These are phyloP conservation scores for Ginglymostoma cirratum DNA, from an alignment of 2,113 vertebrate genomes.

Conservation along the genomic window DNA sequence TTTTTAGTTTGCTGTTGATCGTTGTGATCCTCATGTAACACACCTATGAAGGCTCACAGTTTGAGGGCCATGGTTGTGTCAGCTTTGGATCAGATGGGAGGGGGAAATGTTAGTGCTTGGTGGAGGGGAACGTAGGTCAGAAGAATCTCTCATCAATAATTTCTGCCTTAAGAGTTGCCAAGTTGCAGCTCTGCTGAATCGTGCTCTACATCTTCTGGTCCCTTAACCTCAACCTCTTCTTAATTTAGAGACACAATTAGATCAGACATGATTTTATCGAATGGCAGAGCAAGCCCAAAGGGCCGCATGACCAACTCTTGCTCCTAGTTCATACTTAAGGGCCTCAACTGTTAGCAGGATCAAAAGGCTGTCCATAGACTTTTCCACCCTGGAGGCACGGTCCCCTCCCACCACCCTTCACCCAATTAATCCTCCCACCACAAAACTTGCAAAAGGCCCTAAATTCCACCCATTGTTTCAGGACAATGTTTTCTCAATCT, in stretches of 20 bases:
- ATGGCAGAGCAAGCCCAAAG: too few species aligned
- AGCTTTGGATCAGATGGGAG: not conserved
- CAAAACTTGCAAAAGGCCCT: too few species aligned
- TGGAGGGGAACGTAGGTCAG: not conserved
- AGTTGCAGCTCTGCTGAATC: not conserved
- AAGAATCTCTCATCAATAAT: not conserved
- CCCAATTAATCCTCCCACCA: too few species aligned
- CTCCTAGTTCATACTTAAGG: too few species aligned
- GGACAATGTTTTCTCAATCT: too few species aligned
- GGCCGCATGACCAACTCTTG: too few species aligned
- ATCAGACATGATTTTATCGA: too few species aligned
- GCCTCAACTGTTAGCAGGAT: too few species aligned
- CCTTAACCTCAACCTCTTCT: not conserved
- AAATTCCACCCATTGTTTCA: too few species aligned
- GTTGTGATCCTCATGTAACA: not conserved
- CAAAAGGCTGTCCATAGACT: too few species aligned
- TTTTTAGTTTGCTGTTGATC: not conserved
- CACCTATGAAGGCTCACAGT: not conserved
- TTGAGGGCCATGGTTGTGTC: not conserved
- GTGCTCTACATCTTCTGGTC: not conserved
- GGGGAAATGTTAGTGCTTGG: not conserved
- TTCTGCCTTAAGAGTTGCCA: not conserved
- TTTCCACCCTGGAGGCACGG: too few species aligned
- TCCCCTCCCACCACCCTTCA: too few species aligned
- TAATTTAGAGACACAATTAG: not conserved